A percentile compares a stretch with the other conserved stretches of the same genome.
These are phyloP conservation scores for Tachuris rubrigastra DNA, from an alignment of 2,113 vertebrate genomes.

Conservation along the genomic window DNA sequence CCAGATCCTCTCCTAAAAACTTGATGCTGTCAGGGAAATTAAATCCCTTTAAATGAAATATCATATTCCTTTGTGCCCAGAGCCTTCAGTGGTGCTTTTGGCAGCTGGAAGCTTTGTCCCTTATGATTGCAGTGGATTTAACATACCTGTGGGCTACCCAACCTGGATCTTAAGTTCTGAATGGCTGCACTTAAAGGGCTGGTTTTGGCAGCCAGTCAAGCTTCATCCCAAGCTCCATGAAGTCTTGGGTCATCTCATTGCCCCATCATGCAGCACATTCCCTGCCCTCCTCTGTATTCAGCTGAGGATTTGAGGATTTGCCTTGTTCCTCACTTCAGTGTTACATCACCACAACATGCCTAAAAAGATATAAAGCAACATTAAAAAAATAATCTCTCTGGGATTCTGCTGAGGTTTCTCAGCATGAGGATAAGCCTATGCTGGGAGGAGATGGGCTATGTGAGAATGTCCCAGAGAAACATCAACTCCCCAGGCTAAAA, in stretches of 20 bases:
- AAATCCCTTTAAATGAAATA: neutral
- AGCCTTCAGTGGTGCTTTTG: neutral
- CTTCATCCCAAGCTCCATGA: neutral
- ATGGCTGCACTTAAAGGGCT: neutral
- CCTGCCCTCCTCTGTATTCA: neutral
- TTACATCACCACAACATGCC: neutral
- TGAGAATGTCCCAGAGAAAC: neutral
- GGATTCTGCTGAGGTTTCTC: slow-evolving; percentile 18
- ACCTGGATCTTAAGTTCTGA: neutral
- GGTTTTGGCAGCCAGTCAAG: neutral
- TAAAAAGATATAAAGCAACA: rapidly evolving
- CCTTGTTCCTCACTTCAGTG: neutral
- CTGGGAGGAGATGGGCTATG: neutral
- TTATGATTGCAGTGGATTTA: neutral
- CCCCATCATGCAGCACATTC: neutral
- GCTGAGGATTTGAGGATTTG: neutral
- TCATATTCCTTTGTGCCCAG: neutral
- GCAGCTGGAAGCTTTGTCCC: neutral
- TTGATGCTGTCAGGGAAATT: neutral
- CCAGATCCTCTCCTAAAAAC: neutral
- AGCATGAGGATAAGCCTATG: neutral
- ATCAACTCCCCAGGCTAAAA: neutral
- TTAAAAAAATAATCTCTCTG: neutral
- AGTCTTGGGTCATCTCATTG: neutral
- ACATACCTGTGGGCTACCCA: neutral